phyloP scores from a whole-genome alignment of 2,888 invertebrate genomes.

The Zygaena filipendulae region DNA sequence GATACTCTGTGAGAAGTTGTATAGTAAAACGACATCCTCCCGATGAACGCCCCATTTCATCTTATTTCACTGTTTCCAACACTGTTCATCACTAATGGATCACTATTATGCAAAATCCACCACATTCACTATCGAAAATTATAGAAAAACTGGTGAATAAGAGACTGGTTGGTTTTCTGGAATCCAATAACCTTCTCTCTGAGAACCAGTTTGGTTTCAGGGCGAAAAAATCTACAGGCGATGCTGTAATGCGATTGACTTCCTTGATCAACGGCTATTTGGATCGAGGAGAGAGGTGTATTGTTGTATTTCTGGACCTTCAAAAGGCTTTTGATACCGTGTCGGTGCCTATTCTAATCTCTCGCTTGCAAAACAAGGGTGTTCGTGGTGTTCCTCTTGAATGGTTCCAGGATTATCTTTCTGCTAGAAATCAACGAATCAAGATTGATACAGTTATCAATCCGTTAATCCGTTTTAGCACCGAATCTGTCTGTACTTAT shows the following conservation, averaged over 20 bases:
- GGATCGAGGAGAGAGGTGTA: conserved; percentile 2
- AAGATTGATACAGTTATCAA: too few species aligned
- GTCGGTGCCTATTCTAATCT: conserved; percentile 3
- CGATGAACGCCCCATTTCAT: too few species aligned
- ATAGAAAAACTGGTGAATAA: conserved; percentile 7
- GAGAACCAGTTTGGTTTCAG: conserved; percentile 3
- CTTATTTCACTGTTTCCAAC: too few species aligned
- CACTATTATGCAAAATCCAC: too few species aligned
- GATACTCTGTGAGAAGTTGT: too few species aligned
- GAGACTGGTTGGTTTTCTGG: conserved; percentile 1
- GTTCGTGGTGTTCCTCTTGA: conserved; percentile 1
- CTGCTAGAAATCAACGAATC: too few species aligned
- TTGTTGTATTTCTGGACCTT: conserved; percentile 6
- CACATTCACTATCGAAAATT: conserved; percentile 6
- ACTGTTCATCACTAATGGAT: too few species aligned
- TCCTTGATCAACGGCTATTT: neutral
- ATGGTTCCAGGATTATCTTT: conserved; percentile 6
- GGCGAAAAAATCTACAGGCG: conserved; percentile 1
- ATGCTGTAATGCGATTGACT: conserved; percentile 3
- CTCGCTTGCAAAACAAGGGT: conserved; percentile 1
- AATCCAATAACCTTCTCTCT: neutral
- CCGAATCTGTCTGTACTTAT: neutral
- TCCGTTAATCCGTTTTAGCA: too few species aligned
- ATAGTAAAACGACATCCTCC: too few species aligned
- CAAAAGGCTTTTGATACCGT: conserved; percentile 7